Conservation (phyloP, 2,888 invertebrate species). For the Timema cristinae region DNA sequence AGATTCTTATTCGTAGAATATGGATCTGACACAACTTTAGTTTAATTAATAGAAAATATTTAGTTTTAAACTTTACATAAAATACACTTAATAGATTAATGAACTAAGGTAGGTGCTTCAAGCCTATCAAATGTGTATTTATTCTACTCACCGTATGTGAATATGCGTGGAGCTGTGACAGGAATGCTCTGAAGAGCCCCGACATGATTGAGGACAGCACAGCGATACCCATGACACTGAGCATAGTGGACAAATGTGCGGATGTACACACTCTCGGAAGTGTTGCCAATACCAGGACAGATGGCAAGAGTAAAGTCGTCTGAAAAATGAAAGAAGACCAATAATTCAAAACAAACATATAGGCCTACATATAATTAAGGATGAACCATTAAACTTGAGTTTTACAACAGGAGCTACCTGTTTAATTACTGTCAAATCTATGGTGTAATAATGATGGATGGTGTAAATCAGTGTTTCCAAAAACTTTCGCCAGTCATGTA, state of each 20-base stretch:
- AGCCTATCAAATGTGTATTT: no score
- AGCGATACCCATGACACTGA: slow-evolving; percentile 85
- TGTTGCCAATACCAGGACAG: slow-evolving; percentile 91
- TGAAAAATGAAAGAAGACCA: slow-evolving; percentile 43
- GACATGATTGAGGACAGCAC: slow-evolving; percentile 90
- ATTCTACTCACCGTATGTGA: slow-evolving; percentile 75
- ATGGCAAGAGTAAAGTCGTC: slow-evolving; percentile 85
- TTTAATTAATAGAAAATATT: no score
- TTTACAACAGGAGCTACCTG: background rate
- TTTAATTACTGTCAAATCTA: background rate
- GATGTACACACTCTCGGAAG: slow-evolving; percentile 91
- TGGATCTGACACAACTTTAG: no score
- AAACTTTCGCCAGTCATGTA: no score
- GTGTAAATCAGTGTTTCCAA: no score
- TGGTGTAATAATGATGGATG: background rate
- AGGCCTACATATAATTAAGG: background rate
- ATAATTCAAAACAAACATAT: background rate
- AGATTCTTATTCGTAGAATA: no score
- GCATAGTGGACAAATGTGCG: slow-evolving; percentile 90
- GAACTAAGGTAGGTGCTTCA: no score
- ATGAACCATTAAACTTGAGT: background rate
- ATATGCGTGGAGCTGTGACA: slow-evolving; percentile 83
- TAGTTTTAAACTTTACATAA: no score
- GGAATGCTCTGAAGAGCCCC: slow-evolving; percentile 82
- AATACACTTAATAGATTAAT: no score